Evolutionary conservation across 2,797 vertebrate genomes (phyloP), one percentile per base, ranked within the genome.

Genomic region (Acanthurus tractus): DNA sequence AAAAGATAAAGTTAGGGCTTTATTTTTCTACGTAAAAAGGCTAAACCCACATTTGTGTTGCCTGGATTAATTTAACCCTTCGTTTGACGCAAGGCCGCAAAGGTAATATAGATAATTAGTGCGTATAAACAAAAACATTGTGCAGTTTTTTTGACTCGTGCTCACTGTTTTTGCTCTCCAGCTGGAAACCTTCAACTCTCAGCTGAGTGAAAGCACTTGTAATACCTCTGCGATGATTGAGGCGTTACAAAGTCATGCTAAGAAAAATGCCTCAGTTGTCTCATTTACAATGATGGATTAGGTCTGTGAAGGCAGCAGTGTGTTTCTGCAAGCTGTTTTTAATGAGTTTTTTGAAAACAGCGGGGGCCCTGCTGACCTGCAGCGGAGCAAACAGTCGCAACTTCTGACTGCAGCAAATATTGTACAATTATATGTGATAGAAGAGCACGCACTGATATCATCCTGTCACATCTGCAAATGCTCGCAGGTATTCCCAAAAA

Each of bases 51-150:
- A 12, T 4, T 25, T 55, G 56, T 54, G 2, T 25, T 17, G 6
- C 36, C 12, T 34, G 78, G 70, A 89, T 83, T 70, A 69, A 70
- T 61, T 20, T 70, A 55, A 75, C 83, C 72, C 77, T 74, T 82
- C 70, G 29, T 50, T 56, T 72, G 50, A 76, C 13, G 0, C 49
- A 9, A 44, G 17, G 53, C 55, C 34, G 38, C 17, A 53, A 13
- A 46, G 22, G 20, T 63, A 70, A 69, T 70, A n/a, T n/a, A 36
- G 77, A 49, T 76, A 80, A 80, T 78, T 76, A 40, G 53, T 42
- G 25, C 3, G 3, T 69, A 34, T 70, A 56, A 20, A 22, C 73
- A 42, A 18, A 73, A 78, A 61, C 68, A 50, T 54, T 50, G 11
- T 14, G 38, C 22, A 2, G 22, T 42, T 56, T 49, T 34, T 48